Evolutionary conservation across 2,888 invertebrate genomes (phyloP).

Genomic region (Andrena trimmerana): DNA sequence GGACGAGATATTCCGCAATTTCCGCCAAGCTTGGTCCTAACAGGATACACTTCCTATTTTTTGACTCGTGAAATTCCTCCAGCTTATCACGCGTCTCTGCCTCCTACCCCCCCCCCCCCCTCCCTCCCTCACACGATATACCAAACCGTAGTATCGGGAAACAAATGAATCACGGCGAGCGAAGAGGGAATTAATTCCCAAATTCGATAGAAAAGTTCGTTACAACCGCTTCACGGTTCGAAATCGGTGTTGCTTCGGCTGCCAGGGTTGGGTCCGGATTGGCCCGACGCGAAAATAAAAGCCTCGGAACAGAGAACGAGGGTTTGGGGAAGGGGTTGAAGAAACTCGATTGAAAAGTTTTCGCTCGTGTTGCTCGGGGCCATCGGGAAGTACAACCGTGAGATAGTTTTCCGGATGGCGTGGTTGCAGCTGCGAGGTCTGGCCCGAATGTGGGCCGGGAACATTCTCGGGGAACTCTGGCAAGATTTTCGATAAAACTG

Average conservation of each 20-base stretch:
- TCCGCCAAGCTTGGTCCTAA: not conserved
- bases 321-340: conserved; percentile 20
- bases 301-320: conserved; percentile 10
- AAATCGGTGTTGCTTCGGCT: conserved; percentile 27
- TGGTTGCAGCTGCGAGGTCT: conserved; percentile 48
- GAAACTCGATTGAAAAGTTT: conserved; percentile 73
- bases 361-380: conserved; percentile 51
- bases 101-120: too few relatives aligned
- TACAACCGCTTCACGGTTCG: conserved; percentile 41
- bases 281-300: conserved; percentile 49
- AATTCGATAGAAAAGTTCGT: conserved; percentile 45
- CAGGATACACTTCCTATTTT: not conserved
- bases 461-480: conserved; percentile 38
- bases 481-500: conserved; percentile 56
- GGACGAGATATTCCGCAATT: not conserved
- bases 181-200: conserved; percentile 42
- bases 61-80: not conserved
- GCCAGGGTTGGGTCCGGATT: conserved; percentile 16
- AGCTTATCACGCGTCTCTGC: not conserved
- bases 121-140: too few relatives aligned
- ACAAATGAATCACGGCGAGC: conserved; percentile 23
- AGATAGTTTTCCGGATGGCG: conserved; percentile 66
- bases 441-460: conserved; percentile 58
- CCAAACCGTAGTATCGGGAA: not conserved
- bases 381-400: conserved; percentile 32